A percentile compares a stretch with the other conserved stretches of the same genome.
Evolutionary conservation across 2,888 invertebrate species (phyloP).

Genomic region (Drosophila villosipedis): DNA sequence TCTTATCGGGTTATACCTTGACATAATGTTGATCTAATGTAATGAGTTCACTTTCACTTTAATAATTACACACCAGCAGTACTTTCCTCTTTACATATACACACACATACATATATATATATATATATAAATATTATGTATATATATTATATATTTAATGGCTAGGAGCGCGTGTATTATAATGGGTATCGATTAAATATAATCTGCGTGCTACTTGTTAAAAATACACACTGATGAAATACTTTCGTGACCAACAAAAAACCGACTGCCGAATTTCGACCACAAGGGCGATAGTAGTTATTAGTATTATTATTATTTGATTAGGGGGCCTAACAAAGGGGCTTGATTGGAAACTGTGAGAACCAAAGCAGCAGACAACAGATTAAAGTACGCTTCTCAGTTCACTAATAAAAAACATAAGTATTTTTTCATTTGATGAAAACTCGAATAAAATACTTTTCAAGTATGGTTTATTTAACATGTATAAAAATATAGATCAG

Average conservation of each 20-base stretch:
- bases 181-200: background rate
- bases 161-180: background rate
- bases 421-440: background rate
- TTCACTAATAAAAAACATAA: background rate
- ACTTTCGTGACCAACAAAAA: background rate
- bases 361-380: background rate
- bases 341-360: background rate
- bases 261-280: background rate
- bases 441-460: background rate
- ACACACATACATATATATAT: background rate
- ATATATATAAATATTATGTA: background rate
- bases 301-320: slow-evolving; percentile 8
- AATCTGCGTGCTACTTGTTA: background rate
- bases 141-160: background rate
- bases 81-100: background rate
- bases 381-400: background rate
- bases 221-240: background rate
- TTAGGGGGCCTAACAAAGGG: background rate
- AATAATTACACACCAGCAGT: background rate
- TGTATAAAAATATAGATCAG: background rate
- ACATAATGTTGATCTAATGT: background rate
- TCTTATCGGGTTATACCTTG: background rate
- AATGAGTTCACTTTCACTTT: too few species aligned
- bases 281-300: background rate
- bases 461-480: background rate